Evolutionary conservation across 2,797 vertebrate species (phyloP), one percentile per base, ranked within the genome.

Genomic region (Myotis vivesi): DNA sequence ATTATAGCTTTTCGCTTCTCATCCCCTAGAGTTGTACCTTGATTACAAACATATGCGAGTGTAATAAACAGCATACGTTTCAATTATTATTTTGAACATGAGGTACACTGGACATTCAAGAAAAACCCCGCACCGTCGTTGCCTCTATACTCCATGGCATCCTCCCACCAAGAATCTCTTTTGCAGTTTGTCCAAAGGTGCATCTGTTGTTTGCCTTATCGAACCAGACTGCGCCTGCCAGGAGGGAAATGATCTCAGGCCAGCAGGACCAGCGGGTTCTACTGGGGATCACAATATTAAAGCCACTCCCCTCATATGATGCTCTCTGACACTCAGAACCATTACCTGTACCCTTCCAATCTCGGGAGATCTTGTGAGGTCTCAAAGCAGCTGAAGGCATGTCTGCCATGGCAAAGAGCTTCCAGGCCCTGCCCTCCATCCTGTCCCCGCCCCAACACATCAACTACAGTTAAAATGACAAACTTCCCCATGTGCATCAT

Each of bases 41-140:
- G 8, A 98, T 98, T 98, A 97, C 97, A 98, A 98, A 98, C 98
- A 98, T 93, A 98, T 98, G 98, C 75, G 59, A 90, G 81, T 0
- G 11, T 97, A 97, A 98, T 98, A 98, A 98, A 98, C 97, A 97
- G 96, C 97, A 97, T 79, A 97, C 92, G 95, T 97, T 98, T 97
- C 97, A 96, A 97, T 98, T 95, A 94, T 91, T 96, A 92, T 97
- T 98, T 97, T 97, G 97, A 98, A 95, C 93, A 85, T 64, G 95
- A 98, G 93, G 89, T 97, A 89, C 92, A 90, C 73, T 94, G 92
- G 75, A 95, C 51, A 62, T 44, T 96, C 95, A 94, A 94, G 95
- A 86, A 94, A 95, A 96, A 94, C 96, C 97, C 92, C 95, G 57
- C 5, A 91, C 12, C 0, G 0, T 28, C 79, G 89, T 88, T 77